Evolutionary conservation across 1,140 invertebrate species (phyloP), one percentile per base, ranked within the genome.

Genomic region (Leptoteleia sp.): DNA sequence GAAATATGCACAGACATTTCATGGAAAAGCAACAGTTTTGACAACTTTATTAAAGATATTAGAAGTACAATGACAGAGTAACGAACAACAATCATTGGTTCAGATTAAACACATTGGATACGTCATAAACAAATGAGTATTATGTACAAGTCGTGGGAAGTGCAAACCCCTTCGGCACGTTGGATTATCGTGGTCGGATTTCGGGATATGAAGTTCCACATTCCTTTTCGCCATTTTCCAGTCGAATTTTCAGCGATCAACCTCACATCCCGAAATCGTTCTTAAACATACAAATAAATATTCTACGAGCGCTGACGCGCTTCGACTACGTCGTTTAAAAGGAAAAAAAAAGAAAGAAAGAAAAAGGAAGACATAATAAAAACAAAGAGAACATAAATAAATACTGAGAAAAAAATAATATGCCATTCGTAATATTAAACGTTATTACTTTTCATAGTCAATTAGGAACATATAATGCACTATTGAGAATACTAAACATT

Each of bases 21-120:
- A 33, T 82, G 72, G 76, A 82, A 85, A 83, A 84, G 76, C 73
- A 73, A 68, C 47, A 17, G 22, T n/a, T 67, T 47, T 72, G 38
- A 83, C 70, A 84, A 81, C 68, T 87, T 88, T 85, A 87, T 87
- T 87, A 57, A 82, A 79, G 81, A 76, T 64, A 68, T 77, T 76
- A 78, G 67, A 64, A 54, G 40, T 85, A 86, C 84, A 86, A 76
- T 84, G 76, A 65, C 68, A 71, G 11, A 43, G 79, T 84, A 76
- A 81, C 80, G 71, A 80, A 83, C 72, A 83, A 83, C 79, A 81
- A 77, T 59, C 57, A 76, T 47, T 77, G 79, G 43, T 50, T 68
- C 70, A 29, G 68, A 77, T 73, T 70, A 80, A 76, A 72, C 78
- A 80, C 72, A 80, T 62, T 62, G 22, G 57, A 54, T 7, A 40